Evolutionary conservation across 1,140 invertebrate genomes (phyloP).

Genomic region (Cydia splendana): DNA sequence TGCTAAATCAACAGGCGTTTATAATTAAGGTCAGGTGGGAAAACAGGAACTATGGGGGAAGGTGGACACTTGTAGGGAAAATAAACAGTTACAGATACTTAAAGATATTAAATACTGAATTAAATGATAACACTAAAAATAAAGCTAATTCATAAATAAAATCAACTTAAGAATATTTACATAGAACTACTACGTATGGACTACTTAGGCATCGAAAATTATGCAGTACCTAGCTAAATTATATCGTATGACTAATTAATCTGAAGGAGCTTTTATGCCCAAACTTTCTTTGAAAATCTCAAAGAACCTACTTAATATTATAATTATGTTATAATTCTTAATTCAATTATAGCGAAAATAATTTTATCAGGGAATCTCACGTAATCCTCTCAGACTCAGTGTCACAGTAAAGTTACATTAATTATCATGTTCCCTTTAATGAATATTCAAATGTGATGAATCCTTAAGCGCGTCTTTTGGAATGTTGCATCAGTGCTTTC

Average conservation of each 20-base stretch:
- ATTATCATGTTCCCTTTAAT: conserved; percentile 29
- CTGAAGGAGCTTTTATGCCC: not conserved
- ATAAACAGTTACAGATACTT: too few species aligned
- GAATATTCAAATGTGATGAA: conserved; percentile 25
- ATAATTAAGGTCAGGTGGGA: not conserved
- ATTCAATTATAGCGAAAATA: conserved; percentile 26
- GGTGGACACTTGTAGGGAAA: too few species aligned
- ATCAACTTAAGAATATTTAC: too few species aligned
- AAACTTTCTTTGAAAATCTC: conserved; percentile 1
- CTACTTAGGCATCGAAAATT: not conserved
- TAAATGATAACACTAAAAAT: too few species aligned
- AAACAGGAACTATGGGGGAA: too few species aligned
- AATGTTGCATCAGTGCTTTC: not conserved
- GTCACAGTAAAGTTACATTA: conserved; percentile 25
- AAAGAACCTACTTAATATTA: conserved; percentile 1
- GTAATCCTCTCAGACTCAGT: conserved; percentile 8
- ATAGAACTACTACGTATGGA: too few species aligned
- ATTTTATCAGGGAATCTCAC: conserved; percentile 8
- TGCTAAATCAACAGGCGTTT: not conserved
- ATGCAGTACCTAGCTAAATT: not conserved
- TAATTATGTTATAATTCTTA: not conserved
- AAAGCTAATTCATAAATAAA: too few species aligned
- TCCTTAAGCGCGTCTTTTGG: not conserved
- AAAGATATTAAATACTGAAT: too few species aligned
- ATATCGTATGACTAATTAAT: not conserved